phyloP scores from a whole-genome alignment of 2,113 vertebrate species.

The Silurus glanis region DNA sequence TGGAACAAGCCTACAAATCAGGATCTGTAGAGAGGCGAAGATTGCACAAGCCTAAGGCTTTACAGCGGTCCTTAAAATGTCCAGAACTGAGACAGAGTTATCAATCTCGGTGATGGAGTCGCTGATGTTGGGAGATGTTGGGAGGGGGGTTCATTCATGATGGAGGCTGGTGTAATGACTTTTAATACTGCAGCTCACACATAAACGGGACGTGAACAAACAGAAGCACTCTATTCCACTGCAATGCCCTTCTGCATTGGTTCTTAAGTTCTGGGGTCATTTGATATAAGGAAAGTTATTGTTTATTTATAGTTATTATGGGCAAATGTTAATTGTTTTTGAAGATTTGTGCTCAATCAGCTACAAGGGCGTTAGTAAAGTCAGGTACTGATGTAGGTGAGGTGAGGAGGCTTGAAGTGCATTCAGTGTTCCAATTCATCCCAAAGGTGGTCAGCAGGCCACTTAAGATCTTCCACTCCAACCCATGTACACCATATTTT shows the following conservation, averaged over 20 bases:
- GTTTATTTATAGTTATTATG: too few relatives aligned
- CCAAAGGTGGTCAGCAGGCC: too few relatives aligned
- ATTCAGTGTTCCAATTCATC: too few relatives aligned
- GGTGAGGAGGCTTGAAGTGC: too few relatives aligned
- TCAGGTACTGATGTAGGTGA: too few relatives aligned
- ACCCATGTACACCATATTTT: too few relatives aligned
- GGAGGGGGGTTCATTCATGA: constrained; percentile 5
- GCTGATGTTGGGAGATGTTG: constrained; percentile 5
- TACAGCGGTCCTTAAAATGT: constrained; percentile 26
- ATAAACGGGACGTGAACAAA: constrained; percentile 6
- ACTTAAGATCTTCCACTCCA: too few relatives aligned
- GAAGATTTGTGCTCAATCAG: too few relatives aligned
- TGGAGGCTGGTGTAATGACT: not conserved
- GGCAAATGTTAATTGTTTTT: too few relatives aligned
- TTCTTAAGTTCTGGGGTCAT: not conserved
- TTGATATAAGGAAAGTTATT: not conserved
- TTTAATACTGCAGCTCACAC: constrained; percentile 16
- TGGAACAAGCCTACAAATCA: constrained; percentile 4
- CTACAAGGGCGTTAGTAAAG: too few relatives aligned
- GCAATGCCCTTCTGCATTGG: not conserved
- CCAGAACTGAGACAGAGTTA: constrained; percentile 23
- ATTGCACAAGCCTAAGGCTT: constrained; percentile 30
- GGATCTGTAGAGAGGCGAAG: not conserved
- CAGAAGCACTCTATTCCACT: not conserved
- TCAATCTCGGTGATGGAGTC: constrained; percentile 27